Evolutionary conservation across 2,113 vertebrate species (phyloP), one percentile per base, ranked within the genome.

Genomic region (Etheostoma cragini): DNA sequence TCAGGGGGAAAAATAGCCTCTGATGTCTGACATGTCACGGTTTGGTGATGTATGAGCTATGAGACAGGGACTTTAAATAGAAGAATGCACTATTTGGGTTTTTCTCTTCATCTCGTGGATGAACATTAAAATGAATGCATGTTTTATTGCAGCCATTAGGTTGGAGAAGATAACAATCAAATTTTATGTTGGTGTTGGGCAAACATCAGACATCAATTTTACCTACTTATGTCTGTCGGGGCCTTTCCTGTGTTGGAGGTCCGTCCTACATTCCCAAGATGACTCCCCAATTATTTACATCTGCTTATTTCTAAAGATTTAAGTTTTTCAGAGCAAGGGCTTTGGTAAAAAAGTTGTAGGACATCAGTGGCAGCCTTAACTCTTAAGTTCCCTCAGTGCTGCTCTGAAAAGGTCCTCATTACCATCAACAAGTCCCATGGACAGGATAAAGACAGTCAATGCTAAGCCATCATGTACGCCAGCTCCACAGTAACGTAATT

Each of bases 11-110:
- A 85, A 86, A 68, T 60, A 74, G 82, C 81, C 80, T 84, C 78
- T 73, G 81, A 88, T 85, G 87, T 88, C 82, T 90, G 87, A 88
- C 87, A 83, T 85, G 83, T 80, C 89, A 87, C 66, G 85, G 84
- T 81, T 83, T 88, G 54, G 69, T 88, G 89, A 91, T 89, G 50
- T 83, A 89, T 83, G 91, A 91, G 80, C 87, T 69, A 57, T 10
- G 72, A 88, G 87, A 88, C 76, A 72, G 76, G 70, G 74, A 80
- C 67, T 63, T 77, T 52, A 79, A 84, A 73, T 26, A 72, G 66
- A 89, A 82, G 67, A 91, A 84, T 78, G 42, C 6, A 66, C 45
- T 45, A 61, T 82, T 79, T 81, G 33, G 80, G 73, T 78, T 86
- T 80, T 74, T 80, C 73, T 81, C 79, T 85, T 85, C 71, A 84